These are phyloP conservation scores for Turritopsis dohrnii DNA, from an alignment of 30 jellyfish, hydroid and myxozoan genomes.

Conservation along the genomic window DNA sequence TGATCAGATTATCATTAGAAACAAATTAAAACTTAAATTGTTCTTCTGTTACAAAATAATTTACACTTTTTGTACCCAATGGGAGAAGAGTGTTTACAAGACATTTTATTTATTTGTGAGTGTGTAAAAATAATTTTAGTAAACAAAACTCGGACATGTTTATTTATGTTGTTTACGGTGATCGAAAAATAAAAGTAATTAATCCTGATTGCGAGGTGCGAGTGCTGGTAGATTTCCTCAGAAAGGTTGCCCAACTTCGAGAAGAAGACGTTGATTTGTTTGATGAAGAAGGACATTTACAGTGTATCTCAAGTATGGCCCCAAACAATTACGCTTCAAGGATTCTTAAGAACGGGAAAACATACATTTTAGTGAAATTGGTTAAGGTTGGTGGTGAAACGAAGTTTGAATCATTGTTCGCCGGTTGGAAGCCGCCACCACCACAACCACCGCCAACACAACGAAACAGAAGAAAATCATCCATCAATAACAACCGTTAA, in stretches of 20 bases:
- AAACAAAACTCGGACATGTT: not conserved
- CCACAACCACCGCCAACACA: not conserved
- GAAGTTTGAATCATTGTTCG: not conserved
- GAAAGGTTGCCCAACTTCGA: not conserved
- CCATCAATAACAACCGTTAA: too few relatives aligned
- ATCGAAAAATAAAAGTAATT: not conserved
- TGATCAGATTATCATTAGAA: too few relatives aligned
- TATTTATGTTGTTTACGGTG: not conserved
- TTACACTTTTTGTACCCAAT: not conserved
- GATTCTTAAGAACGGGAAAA: not conserved
- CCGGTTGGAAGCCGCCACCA: not conserved
- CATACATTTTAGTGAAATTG: not conserved
- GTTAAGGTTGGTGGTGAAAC: not conserved
- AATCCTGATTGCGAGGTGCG: not conserved
- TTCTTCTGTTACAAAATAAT: not conserved
- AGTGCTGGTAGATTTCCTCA: not conserved
- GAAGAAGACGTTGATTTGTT: not conserved
- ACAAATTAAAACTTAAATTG: not conserved
- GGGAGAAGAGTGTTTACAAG: not conserved
- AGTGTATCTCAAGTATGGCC: not conserved
- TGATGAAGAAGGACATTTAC: not conserved
- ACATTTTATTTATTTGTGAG: not conserved
- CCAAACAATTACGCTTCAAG: not conserved
- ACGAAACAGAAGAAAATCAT: not conserved
- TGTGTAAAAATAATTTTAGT: not conserved